Evolutionary conservation across 2,888 invertebrate genomes (phyloP).

Genomic region (Eurois occulta): DNA sequence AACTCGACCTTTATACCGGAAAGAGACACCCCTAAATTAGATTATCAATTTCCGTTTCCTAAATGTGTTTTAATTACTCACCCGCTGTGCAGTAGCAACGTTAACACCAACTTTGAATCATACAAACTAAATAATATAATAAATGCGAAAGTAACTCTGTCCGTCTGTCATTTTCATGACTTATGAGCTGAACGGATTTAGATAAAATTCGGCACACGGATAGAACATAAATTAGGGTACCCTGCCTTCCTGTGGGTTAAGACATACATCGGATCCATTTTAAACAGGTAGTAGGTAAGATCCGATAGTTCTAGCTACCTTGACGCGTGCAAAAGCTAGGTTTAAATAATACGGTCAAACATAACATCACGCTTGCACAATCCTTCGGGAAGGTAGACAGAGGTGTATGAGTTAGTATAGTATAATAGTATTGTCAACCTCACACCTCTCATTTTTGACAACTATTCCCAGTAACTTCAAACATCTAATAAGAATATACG

Average conservation of each 20-base stretch:
- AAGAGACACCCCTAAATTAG: constrained; percentile 53
- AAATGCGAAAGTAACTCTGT: not conserved
- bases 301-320: not conserved
- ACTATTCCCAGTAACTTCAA: no score
- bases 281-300: not conserved
- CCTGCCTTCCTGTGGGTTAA: no score
- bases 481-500: not conserved
- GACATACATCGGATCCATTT: not conserved
- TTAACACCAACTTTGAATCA: not conserved
- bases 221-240: not conserved
- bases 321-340: no score
- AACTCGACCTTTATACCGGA: constrained; percentile 44
- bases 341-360: not conserved
- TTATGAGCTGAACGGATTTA: not conserved
- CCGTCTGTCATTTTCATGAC: not conserved
- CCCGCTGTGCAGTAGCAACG: not conserved
- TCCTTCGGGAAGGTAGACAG: not conserved
- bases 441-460: not conserved
- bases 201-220: not conserved
- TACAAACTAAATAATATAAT: no score
- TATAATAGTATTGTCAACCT: not conserved
- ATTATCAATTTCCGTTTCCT: constrained; percentile 51
- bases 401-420: not conserved
- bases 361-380: not conserved
- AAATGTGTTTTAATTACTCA: constrained; percentile 43